Percentiles rank a stretch among this genome's conserved stretches.
Conservation (phyloP, 1,140 invertebrate species). For the Drosophila mauritiana region DNA sequence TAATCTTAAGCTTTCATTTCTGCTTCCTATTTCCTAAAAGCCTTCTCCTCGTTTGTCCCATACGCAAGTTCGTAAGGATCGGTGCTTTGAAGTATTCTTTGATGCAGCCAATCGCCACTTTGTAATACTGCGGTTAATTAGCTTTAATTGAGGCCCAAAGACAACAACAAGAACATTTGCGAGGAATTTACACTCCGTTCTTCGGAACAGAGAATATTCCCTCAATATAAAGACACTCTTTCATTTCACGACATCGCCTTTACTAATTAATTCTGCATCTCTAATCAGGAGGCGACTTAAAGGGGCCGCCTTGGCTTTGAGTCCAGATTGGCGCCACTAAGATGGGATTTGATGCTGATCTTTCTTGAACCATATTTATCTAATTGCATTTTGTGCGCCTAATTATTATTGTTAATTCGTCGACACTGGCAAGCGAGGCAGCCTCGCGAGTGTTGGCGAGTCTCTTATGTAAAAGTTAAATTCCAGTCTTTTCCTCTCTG, state of each 20-base stretch:
- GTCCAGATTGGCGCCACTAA: conserved; percentile 42
- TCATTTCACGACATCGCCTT: conserved; percentile 10
- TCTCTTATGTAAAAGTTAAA: conserved; percentile 58
- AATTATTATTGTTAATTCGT: conserved; percentile 58
- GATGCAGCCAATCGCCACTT: conserved; percentile 41
- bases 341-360: conserved; percentile 30
- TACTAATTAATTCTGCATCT: conserved; percentile 70
- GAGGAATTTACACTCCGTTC: conserved; percentile 44
- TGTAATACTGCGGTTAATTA: conserved; percentile 60
- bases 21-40: conserved; percentile 6
- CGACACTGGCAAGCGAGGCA: background rate
- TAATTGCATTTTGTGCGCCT: conserved; percentile 63
- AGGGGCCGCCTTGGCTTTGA: conserved; percentile 14
- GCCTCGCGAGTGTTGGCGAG: conserved; percentile 50
- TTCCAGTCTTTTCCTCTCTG: conserved; percentile 15
- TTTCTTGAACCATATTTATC: conserved; percentile 52
- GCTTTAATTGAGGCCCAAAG: conserved; percentile 45
- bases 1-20: background rate
- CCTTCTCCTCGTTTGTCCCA: conserved; percentile 33
- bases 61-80: conserved; percentile 8
- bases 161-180: conserved; percentile 56
- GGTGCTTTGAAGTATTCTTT: conserved; percentile 33
- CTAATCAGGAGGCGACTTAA: conserved; percentile 29
- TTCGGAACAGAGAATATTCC: conserved; percentile 30
- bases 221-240: conserved; percentile 5